These are phyloP conservation scores for Podilymbus podiceps DNA, from an alignment of 2,113 vertebrate species.

Conservation along the genomic window DNA sequence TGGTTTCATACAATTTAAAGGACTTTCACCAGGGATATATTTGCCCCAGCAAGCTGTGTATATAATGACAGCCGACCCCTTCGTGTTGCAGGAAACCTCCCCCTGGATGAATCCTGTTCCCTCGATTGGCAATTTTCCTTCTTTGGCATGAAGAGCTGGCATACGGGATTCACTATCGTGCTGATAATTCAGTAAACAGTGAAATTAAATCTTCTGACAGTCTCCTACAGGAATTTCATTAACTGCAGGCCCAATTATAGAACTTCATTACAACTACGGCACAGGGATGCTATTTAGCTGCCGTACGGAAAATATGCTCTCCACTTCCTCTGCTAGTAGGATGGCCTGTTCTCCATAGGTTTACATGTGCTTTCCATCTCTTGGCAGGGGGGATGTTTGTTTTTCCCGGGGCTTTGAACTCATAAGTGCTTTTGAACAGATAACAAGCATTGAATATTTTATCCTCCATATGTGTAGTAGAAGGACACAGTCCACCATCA, in stretches of 20 bases:
- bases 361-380: not conserved
- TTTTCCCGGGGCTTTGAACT: not conserved
- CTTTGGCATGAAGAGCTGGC: conserved; percentile 16
- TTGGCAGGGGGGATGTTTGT: not conserved
- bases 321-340: not conserved
- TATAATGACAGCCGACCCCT: not conserved
- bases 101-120: not conserved
- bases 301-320: not conserved
- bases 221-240: conserved; percentile 45
- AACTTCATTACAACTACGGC: not conserved
- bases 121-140: conserved; percentile 8
- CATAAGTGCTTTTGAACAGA: not conserved
- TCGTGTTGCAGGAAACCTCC: not conserved
- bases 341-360: not conserved
- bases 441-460: not conserved
- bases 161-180: not conserved
- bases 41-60: not conserved
- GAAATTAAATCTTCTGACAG: conserved; percentile 48
- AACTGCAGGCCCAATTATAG: not conserved
- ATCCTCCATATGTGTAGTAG: not conserved
- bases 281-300: not conserved
- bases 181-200: conserved; percentile 47
- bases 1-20: not conserved
- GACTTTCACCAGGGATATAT: not conserved
- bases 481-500: not conserved